A percentile compares a stretch with the other conserved stretches of the same genome.
phyloP scores from a whole-genome alignment of 2,113 vertebrate species.

The Rafetus swinhoei region DNA sequence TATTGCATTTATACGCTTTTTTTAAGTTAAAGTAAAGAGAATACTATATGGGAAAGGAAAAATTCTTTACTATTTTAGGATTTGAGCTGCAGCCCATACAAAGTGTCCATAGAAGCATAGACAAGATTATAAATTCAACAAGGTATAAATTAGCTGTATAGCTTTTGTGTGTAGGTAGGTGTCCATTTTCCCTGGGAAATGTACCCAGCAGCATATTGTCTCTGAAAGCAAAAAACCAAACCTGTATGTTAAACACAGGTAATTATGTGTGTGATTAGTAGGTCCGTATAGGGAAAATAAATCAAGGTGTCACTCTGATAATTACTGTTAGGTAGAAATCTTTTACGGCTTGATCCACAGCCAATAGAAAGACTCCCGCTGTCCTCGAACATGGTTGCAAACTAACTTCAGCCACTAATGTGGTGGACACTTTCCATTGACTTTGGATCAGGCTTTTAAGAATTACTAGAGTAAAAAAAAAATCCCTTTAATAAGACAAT shows the following conservation, averaged over 20 bases:
- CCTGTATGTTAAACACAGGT: conserved; percentile 55
- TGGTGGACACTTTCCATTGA: not conserved
- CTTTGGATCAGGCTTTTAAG: conserved; percentile 38
- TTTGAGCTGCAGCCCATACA: conserved; percentile 79
- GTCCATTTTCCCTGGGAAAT: conserved; percentile 74
- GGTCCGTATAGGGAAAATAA: conserved; percentile 49
- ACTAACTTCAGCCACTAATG: not conserved
- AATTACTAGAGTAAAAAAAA: conserved; percentile 23
- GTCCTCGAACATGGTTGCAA: not conserved
- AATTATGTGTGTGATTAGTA: conserved; percentile 43
- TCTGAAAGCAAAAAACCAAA: conserved; percentile 42
- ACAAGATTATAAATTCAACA: conserved; percentile 74
- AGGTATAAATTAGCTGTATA: conserved; percentile 71
- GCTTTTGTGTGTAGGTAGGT: conserved; percentile 71
- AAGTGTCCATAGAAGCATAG: conserved; percentile 79
- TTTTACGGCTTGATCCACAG: conserved; percentile 17
- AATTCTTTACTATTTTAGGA: conserved; percentile 76
- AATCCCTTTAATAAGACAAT: conserved; percentile 47
- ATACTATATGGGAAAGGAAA: conserved; percentile 79
- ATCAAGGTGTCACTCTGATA: conserved; percentile 31
- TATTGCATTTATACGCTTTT: conserved; percentile 86
- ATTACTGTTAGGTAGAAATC: not conserved
- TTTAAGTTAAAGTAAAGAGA: conserved; percentile 77
- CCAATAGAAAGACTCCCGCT: not conserved
- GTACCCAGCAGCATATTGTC: conserved; percentile 57